These are phyloP conservation scores for Frankliniella intonsa DNA, from an alignment of 2,888 invertebrate species.

Conservation along the genomic window DNA sequence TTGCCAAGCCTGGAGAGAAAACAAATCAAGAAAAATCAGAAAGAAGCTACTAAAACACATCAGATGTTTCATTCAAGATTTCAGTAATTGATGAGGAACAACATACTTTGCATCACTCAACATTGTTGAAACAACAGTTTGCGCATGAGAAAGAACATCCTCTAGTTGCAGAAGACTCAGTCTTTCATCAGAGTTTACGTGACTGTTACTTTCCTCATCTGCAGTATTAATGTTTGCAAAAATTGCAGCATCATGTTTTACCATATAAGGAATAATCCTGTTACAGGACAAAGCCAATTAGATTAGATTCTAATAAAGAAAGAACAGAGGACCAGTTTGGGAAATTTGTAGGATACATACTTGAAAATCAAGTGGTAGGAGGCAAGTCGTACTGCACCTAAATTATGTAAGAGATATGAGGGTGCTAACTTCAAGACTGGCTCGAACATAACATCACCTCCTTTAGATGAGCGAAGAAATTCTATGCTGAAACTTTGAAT, in stretches of 20 bases:
- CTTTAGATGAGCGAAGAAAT: neutral
- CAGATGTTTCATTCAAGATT: neutral
- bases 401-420: neutral
- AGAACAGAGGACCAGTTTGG: too few relatives aligned
- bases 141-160: constrained; percentile 43
- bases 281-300: constrained; percentile 40
- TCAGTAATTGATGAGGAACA: neutral
- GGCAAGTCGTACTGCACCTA: constrained; percentile 42
- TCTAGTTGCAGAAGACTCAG: constrained; percentile 40
- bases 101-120: constrained; percentile 53
- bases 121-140: constrained; percentile 52
- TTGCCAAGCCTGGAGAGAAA: constrained; percentile 53
- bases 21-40: constrained; percentile 33
- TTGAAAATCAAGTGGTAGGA: constrained; percentile 39
- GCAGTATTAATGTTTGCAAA: constrained; percentile 37
- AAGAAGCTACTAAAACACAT: constrained; percentile 29
- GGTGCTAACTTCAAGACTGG: neutral
- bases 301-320: constrained; percentile 36
- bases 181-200: neutral
- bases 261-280: constrained; percentile 47
- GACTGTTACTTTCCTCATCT: neutral
- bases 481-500: neutral
- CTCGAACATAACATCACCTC: neutral
- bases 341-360: constrained; percentile 33
- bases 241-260: constrained; percentile 47